These are phyloP conservation scores for Sebastes flavidus DNA, from an alignment of 2,797 vertebrate genomes.

Conservation along the genomic window DNA sequence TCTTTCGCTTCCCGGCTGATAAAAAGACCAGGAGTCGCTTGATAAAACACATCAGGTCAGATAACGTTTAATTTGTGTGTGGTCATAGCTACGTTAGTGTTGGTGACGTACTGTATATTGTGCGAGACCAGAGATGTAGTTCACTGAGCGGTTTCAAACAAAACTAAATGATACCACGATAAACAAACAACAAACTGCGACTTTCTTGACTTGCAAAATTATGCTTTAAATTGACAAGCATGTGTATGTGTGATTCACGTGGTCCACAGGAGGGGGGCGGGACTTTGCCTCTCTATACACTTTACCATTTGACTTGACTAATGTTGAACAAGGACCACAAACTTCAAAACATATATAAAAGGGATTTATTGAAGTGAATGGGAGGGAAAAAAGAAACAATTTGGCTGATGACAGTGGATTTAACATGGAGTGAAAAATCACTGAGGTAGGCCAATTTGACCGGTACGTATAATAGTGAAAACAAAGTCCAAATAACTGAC, in stretches of 20 bases:
- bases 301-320: not conserved
- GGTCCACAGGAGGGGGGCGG: not conserved
- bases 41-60: too few species aligned
- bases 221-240: not conserved
- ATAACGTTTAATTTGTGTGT: too few species aligned
- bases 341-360: conserved; percentile 84
- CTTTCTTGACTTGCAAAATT: too few species aligned
- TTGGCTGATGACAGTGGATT: conserved; percentile 84
- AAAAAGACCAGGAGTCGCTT: too few species aligned
- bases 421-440: conserved; percentile 79
- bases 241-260: not conserved
- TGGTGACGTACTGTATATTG: too few species aligned
- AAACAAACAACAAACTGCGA: too few species aligned
- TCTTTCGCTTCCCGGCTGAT: too few species aligned
- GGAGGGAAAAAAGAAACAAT: conserved; percentile 85
- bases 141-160: too few species aligned
- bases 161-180: too few species aligned
- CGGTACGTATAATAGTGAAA: conserved; percentile 78
- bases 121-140: too few species aligned
- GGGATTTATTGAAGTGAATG: conserved; percentile 97
- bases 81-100: too few species aligned
- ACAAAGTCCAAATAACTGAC: conserved; percentile 78
- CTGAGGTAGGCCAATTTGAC: conserved; percentile 84
- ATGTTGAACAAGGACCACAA: conserved; percentile 72
- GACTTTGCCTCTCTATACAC: not conserved